These are phyloP conservation scores for Daboia siamensis DNA, from an alignment of 2,113 vertebrate species.

Conservation along the genomic window DNA sequence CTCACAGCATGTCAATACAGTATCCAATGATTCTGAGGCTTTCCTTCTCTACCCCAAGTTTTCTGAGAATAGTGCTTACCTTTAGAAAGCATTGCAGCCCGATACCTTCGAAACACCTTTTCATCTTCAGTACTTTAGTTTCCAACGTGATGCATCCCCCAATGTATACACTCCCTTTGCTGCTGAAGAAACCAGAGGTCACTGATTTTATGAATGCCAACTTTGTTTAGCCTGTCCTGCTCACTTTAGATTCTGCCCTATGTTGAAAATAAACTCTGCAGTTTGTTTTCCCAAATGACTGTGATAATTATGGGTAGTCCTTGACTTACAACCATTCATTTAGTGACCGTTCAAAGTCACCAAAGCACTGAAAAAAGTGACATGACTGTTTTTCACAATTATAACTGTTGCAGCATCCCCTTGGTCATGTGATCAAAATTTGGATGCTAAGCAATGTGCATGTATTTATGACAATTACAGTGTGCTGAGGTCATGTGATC, in stretches of 20 bases:
- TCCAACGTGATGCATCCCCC: neutral
- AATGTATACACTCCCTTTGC: slow-evolving; percentile 4
- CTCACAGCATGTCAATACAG: too few relatives aligned
- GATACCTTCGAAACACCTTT: slow-evolving; percentile 62
- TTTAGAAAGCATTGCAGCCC: slow-evolving; percentile 71
- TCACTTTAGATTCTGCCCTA: neutral
- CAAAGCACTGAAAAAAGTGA: neutral
- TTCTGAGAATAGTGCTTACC: slow-evolving; percentile 55
- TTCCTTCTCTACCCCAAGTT: neutral
- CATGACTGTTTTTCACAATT: neutral
- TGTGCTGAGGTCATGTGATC: neutral
- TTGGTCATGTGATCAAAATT: neutral
- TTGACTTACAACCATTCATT: neutral
- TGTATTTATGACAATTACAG: neutral
- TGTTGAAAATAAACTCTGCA: too few relatives aligned
- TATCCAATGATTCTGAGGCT: neutral
- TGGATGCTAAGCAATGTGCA: neutral
- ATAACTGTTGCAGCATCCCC: neutral
- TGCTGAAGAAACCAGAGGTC: slow-evolving; percentile 33
- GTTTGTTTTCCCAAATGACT: neutral
- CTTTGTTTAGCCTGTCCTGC: rapidly evolving
- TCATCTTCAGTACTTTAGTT: slow-evolving; percentile 55
- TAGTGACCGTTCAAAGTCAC: neutral
- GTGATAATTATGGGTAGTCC: neutral
- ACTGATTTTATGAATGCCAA: neutral